These are phyloP conservation scores for Melanaphis sacchari DNA, from an alignment of 1,140 invertebrate genomes.

Conservation along the genomic window DNA sequence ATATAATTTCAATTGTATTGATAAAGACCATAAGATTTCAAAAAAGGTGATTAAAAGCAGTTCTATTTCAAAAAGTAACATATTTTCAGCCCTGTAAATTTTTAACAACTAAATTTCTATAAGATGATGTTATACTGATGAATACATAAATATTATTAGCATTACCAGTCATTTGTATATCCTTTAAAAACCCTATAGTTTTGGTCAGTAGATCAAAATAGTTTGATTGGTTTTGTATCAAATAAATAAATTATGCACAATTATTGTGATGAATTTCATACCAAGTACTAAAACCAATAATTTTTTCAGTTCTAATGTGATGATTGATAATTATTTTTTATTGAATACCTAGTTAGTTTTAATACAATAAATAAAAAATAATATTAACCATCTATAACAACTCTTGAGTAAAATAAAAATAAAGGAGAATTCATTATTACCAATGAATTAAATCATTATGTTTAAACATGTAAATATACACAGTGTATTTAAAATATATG, in stretches of 20 bases:
- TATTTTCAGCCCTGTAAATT: too few relatives aligned
- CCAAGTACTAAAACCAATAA: background rate
- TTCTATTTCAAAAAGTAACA: too few relatives aligned
- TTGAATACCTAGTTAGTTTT: background rate
- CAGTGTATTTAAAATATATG: constrained; percentile 12
- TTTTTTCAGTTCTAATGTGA: background rate
- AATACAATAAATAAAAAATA: background rate
- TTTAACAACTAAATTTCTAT: too few relatives aligned
- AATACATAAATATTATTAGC: too few relatives aligned
- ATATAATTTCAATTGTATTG: too few relatives aligned
- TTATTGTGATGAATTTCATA: background rate
- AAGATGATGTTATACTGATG: too few relatives aligned
- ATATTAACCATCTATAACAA: background rate
- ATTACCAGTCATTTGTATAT: background rate
- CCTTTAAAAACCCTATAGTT: background rate
- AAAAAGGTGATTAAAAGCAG: too few relatives aligned
- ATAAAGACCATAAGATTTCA: too few relatives aligned
- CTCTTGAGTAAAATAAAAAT: background rate
- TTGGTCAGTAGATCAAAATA: background rate
- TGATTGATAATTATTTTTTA: background rate
- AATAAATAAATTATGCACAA: background rate
- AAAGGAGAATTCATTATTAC: constrained; percentile 1
- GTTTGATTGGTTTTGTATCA: background rate
- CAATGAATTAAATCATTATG: background rate
- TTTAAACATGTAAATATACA: constrained; percentile 3